These are phyloP conservation scores for Myotis planiceps DNA, from an alignment of 2,797 vertebrate genomes.

Conservation along the genomic window DNA sequence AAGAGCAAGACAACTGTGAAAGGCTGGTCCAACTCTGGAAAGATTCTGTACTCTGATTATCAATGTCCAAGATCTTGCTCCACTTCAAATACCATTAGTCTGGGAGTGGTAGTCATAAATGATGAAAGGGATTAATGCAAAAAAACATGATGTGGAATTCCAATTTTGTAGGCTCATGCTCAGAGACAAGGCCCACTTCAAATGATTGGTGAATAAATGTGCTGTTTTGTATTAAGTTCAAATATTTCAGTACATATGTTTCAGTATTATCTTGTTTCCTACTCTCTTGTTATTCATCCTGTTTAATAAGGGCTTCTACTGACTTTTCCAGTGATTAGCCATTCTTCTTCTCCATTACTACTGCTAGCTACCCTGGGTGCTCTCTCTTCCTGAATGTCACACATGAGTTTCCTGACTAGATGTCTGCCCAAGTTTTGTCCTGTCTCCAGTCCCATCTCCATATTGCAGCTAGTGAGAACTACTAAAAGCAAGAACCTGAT, in stretches of 20 bases:
- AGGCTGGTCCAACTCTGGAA: not conserved
- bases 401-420: not conserved
- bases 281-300: accelerated
- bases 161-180: not conserved
- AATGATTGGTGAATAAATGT: not conserved
- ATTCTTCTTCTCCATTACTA: not conserved
- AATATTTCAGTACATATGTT: not conserved
- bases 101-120: not conserved
- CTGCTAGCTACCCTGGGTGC: not conserved
- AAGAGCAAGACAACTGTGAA: not conserved
- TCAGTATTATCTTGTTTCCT: not conserved
- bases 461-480: not conserved
- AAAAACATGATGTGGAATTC: not conserved
- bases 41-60: not conserved
- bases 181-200: not conserved
- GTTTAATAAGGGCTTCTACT: not conserved
- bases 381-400: not conserved
- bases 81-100: not conserved
- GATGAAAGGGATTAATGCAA: not conserved
- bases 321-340: not conserved
- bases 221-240: not conserved
- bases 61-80: not conserved
- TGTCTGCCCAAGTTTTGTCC: not conserved
- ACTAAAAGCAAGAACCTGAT: not conserved
- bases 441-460: not conserved